Evolutionary conservation across 1,140 invertebrate species (phyloP), one percentile per base, ranked within the genome.

Genomic region (Rhagoletis zephyria): DNA sequence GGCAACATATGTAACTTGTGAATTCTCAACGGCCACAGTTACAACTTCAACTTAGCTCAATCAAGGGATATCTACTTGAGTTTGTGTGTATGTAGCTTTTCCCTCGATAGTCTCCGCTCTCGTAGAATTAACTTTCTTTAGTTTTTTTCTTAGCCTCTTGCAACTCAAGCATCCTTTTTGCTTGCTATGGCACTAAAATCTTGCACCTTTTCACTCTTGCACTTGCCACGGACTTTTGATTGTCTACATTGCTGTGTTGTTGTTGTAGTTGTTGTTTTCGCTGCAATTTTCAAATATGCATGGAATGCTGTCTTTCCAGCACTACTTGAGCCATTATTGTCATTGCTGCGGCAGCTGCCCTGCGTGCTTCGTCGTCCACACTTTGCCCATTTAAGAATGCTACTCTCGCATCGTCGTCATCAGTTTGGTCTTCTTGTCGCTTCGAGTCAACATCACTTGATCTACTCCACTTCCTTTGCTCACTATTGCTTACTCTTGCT

Each of bases 121-220:
- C 14, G 1, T 56, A 56, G 74, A 19, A 30, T 30, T 30, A 30
- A 30, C 48, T 56, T 51, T 30, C 70, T 48, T 16, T 51, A 9
- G 4, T 51, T 19, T 63, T 30, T 30, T 30, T 30, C 30, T 30
- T 30, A 30, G 30, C 30, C 30, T 30, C 70, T 77, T 51, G 70
- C 67, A 48, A 14, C 67, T 16, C 12, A 74, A 48, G 42, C 40
- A 74, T 74, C 42, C 67, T 74, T 81, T 59, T 81, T 56, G 45
- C 48, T 19, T 81, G 74, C 9, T 51, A 42, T 56, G 74, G 48
- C 74, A 81, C 74, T 56, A 81, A 81, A 81, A 81, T 81, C 42
- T 81, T 81, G n/a, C 74, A 56, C 74, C 74, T 81, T 81, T 81
- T 81, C 45, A 81, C 74, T 81, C 74, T 19, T 81, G 51, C 74